A percentile compares a stretch with the other conserved stretches of the same genome.
phyloP scores from a whole-genome alignment of 1,140 invertebrate species.

The Drosophila nikananu region DNA sequence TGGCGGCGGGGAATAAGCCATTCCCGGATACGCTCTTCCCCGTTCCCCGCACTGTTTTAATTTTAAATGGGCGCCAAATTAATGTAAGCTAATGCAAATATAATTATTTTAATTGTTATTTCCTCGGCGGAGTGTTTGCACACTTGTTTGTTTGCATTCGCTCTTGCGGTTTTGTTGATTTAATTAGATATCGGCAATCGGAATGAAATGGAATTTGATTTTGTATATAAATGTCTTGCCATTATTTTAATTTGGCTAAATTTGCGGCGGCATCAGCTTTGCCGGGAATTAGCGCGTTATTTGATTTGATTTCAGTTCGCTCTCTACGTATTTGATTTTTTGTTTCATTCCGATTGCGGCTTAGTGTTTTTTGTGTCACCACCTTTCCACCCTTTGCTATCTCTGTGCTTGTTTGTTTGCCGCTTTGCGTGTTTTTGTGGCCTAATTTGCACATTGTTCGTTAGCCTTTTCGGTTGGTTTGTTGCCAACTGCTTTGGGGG shows the following conservation, averaged over 20 bases:
- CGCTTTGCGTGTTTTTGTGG: slow-evolving; percentile 17
- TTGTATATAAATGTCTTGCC: slow-evolving; percentile 57
- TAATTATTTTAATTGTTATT: slow-evolving; percentile 58
- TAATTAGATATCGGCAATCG: slow-evolving; percentile 77
- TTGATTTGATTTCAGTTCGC: slow-evolving; percentile 57
- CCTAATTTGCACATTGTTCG: slow-evolving; percentile 55
- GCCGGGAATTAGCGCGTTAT: slow-evolving; percentile 60
- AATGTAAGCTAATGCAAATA: slow-evolving; percentile 56
- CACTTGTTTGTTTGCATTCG: slow-evolving; percentile 44
- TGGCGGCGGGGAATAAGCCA: slow-evolving; percentile 18
- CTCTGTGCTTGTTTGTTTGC: slow-evolving; percentile 10
- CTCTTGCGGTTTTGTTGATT: slow-evolving; percentile 54
- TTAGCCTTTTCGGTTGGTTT: slow-evolving; percentile 38
- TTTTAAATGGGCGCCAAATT: slow-evolving; percentile 36
- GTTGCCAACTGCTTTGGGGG: slow-evolving; percentile 23
- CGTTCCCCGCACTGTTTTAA: slow-evolving; percentile 18
- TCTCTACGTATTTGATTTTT: not conserved
- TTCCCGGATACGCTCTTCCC: slow-evolving; percentile 5
- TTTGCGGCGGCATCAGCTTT: slow-evolving; percentile 72
- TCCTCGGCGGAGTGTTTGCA: slow-evolving; percentile 11
- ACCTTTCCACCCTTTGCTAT: not conserved
- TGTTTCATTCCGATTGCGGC: slow-evolving; percentile 11
- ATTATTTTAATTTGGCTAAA: slow-evolving; percentile 73
- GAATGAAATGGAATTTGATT: slow-evolving; percentile 62
- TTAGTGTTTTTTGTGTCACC: slow-evolving; percentile 22